phyloP scores from a whole-genome alignment of 2,888 invertebrate genomes.

The Tetanocera ferruginea region DNA sequence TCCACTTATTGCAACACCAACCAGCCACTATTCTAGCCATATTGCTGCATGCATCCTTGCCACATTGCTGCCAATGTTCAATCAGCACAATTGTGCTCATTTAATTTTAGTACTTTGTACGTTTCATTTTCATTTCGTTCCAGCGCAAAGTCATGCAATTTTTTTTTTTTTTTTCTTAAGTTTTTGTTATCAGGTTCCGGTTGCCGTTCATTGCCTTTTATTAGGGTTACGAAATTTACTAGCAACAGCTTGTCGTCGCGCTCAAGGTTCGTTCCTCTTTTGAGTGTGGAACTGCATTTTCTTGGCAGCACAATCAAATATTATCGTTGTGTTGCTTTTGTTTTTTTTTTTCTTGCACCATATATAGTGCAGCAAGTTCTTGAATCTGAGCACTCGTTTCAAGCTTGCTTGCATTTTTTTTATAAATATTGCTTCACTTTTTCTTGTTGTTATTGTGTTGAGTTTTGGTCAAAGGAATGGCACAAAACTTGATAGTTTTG shows the following conservation, averaged over 20 bases:
- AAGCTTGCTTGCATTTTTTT: not conserved
- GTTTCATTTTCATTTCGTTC: slow-evolving; percentile 11
- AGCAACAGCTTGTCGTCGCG: too few relatives aligned
- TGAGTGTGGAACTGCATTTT: too few relatives aligned
- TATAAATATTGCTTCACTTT: not conserved
- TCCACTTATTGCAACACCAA: not conserved
- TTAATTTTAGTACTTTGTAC: slow-evolving; percentile 22
- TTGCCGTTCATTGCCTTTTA: too few relatives aligned
- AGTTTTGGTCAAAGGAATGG: too few relatives aligned
- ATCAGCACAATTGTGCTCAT: slow-evolving; percentile 21
- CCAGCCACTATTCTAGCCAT: not conserved
- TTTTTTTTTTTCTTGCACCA: not conserved
- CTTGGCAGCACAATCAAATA: too few relatives aligned
- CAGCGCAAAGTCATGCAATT: slow-evolving; percentile 1
- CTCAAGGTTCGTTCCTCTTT: too few relatives aligned
- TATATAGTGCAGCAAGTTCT: not conserved
- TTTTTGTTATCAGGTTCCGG: not conserved
- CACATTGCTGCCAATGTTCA: not conserved
- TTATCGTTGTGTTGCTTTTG: not conserved
- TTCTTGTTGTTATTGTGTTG: not conserved
- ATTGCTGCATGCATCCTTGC: not conserved
- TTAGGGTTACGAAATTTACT: too few relatives aligned
- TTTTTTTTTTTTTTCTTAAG: not conserved
- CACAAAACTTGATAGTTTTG: too few relatives aligned
- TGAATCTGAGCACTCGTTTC: not conserved